Evolutionary conservation across 2,113 vertebrate species (phyloP).

Genomic region (Scortum barcoo): DNA sequence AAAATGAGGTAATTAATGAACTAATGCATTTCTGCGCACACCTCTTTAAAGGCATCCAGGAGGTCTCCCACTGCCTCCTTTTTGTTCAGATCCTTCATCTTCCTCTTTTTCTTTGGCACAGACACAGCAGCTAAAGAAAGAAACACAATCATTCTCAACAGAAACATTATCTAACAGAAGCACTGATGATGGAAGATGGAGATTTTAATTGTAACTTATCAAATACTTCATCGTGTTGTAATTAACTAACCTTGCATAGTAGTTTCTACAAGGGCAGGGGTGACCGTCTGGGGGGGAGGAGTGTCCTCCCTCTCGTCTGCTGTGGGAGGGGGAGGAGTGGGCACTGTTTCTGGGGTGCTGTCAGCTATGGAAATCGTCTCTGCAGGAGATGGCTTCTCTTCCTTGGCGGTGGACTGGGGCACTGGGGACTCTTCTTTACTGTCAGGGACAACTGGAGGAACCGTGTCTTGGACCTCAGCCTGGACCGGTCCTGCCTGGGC

Average conservation of each 20-base stretch:
- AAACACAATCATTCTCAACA: constrained; percentile 4
- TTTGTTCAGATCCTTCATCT: constrained; percentile 96
- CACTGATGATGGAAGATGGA: not conserved
- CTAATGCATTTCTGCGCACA: constrained; percentile 57
- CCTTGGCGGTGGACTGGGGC: constrained; percentile 34
- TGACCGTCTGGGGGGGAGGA: constrained; percentile 76
- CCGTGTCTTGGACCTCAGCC: constrained; percentile 37
- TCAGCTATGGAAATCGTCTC: constrained; percentile 73
- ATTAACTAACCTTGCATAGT: constrained; percentile 86
- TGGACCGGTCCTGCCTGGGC: not conserved
- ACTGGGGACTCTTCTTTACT: constrained; percentile 40
- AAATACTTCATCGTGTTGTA: not conserved
- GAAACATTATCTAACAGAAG: not conserved
- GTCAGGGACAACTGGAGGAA: constrained; percentile 25
- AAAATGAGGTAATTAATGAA: not conserved
- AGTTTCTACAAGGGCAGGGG: constrained; percentile 83
- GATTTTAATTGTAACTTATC: not conserved
- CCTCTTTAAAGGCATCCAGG: constrained; percentile 98
- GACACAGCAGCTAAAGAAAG: constrained; percentile 87
- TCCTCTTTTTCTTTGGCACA: constrained; percentile 97
- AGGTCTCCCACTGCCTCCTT: constrained; percentile 95
- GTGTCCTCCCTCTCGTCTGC: constrained; percentile 75
- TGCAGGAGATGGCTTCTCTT: constrained; percentile 47
- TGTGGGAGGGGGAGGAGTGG: constrained; percentile 48
- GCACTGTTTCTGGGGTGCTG: constrained; percentile 28